These are phyloP conservation scores for Okamejei kenojei DNA, from an alignment of 2,797 vertebrate genomes.

Conservation along the genomic window DNA sequence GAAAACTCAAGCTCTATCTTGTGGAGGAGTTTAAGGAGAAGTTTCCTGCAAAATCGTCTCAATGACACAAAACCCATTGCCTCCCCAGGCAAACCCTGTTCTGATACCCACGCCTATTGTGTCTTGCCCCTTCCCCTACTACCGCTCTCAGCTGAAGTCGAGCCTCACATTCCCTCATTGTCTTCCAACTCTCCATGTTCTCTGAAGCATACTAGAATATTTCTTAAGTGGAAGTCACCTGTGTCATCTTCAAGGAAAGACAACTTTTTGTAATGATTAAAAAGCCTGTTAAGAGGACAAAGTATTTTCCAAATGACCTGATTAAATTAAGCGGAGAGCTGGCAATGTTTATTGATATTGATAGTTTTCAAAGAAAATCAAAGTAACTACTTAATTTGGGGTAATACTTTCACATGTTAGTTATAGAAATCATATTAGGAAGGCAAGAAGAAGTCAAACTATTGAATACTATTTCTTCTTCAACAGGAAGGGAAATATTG, in stretches of 20 bases:
- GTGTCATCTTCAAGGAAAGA: background rate
- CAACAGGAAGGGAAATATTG: background rate
- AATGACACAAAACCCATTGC: no score
- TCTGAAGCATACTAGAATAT: background rate
- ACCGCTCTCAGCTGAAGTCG: background rate
- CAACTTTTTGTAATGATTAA: background rate
- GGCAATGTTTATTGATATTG: background rate
- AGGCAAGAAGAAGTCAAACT: background rate
- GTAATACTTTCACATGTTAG: background rate
- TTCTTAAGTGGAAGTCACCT: background rate
- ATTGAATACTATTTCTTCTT: slow-evolving; percentile 6
- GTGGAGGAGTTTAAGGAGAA: no score
- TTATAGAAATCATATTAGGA: background rate
- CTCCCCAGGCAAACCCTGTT: no score
- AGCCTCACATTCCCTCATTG: background rate
- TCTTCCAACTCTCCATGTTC: background rate
- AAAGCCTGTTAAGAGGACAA: background rate
- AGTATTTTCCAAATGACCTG: background rate
- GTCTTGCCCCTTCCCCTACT: no score
- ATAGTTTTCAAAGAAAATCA: background rate
- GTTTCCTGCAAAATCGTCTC: no score
- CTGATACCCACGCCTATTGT: no score
- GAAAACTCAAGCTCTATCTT: no score
- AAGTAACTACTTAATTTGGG: background rate
- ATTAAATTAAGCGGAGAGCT: background rate